Evolutionary conservation across 37 sponge, comb jelly and placozoan species (phyloP).

Genomic region (Spongia lamella): DNA sequence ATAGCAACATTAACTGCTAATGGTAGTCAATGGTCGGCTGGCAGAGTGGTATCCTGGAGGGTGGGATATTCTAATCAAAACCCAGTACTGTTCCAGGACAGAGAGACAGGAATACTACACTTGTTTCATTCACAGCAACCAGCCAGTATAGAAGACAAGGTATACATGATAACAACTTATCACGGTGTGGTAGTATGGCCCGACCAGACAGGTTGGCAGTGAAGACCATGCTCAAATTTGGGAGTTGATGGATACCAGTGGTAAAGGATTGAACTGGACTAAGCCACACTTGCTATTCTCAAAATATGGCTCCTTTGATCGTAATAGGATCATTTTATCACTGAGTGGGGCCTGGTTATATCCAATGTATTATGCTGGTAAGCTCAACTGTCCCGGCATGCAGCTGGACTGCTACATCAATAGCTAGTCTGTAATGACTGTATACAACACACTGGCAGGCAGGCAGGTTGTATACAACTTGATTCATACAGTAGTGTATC

Average conservation of each 20-base stretch:
- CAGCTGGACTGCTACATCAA: too few relatives aligned
- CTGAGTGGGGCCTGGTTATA: constrained; percentile 34
- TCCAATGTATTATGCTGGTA: constrained; percentile 72
- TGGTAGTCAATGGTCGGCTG: constrained; percentile 39
- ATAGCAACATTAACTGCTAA: constrained; percentile 18
- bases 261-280: constrained; percentile 54
- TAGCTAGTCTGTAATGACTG: too few relatives aligned
- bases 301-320: constrained; percentile 55
- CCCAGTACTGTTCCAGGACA: constrained; percentile 59
- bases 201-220: too few relatives aligned
- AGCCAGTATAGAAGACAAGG: constrained; percentile 5
- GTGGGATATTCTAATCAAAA: constrained; percentile 71
- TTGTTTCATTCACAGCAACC: constrained; percentile 73
- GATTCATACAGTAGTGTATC: too few relatives aligned
- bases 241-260: constrained; percentile 34
- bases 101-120: constrained; percentile 6
- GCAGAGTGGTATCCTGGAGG: constrained; percentile 41
- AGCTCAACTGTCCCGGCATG: too few relatives aligned
- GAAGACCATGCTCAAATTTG: constrained; percentile 41
- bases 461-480: too few relatives aligned
- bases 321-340: constrained; percentile 56
- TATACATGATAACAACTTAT: too few relatives aligned
- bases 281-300: constrained; percentile 27
- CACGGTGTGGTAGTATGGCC: too few relatives aligned
- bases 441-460: too few relatives aligned